Conservation (phyloP, 1,140 invertebrate species). For the Nebria ingens region DNA sequence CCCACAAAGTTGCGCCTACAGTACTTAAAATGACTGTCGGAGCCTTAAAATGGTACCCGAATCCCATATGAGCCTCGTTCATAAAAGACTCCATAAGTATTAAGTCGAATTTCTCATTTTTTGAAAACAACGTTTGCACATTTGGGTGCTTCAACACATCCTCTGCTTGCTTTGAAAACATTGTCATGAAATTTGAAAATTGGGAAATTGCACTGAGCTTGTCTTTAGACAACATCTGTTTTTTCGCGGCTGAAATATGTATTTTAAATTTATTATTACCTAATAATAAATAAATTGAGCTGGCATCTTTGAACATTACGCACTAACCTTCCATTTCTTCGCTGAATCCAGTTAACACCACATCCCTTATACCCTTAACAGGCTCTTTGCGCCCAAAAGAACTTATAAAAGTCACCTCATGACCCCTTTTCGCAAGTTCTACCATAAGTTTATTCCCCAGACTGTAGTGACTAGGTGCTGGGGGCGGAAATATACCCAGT, state of each 20-base stretch:
- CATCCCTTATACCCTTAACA: no score
- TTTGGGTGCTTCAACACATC: background rate
- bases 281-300: no score
- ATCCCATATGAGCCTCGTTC: conserved; percentile 51
- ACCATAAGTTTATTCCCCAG: conserved; percentile 27
- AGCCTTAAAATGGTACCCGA: conserved; percentile 49
- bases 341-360: no score
- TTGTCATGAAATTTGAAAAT: background rate
- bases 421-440: conserved; percentile 33
- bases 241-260: no score
- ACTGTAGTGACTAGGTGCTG: conserved; percentile 24
- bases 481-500: conserved; percentile 23
- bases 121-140: conserved; percentile 17
- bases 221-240: no score
- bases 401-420: conserved; percentile 38
- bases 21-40: conserved; percentile 45
- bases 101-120: conserved; percentile 46
- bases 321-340: no score
- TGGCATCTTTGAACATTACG: no score
- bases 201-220: no score
- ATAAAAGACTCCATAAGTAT: conserved; percentile 56
- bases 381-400: conserved; percentile 29
- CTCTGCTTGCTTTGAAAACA: background rate
- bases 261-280: no score
- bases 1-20: conserved; percentile 17